Percentiles rank a stretch among this genome's conserved stretches.
phyloP scores from a whole-genome alignment of 2,113 vertebrate species.

The Addax nasomaculatus region DNA sequence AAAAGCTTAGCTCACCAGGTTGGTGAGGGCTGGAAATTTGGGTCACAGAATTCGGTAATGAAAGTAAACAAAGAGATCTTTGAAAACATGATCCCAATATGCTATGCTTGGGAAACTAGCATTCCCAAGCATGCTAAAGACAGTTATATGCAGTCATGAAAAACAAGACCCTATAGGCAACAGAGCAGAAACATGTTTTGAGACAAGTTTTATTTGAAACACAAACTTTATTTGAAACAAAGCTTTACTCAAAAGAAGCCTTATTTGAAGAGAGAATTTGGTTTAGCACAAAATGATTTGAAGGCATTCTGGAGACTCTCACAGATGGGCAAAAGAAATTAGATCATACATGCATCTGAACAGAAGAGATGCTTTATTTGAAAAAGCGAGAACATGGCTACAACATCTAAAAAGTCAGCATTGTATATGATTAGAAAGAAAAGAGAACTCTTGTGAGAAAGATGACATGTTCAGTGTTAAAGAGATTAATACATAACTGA shows the following conservation, averaged over 20 bases:
- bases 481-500: not conserved
- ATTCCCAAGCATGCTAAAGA: not conserved
- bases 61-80: not conserved
- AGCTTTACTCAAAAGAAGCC: not conserved
- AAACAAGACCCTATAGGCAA: not conserved
- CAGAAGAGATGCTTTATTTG: not conserved
- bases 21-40: not conserved
- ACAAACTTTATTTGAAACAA: not conserved
- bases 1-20: not conserved
- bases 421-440: not conserved
- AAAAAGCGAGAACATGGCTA: not conserved
- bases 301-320: not conserved
- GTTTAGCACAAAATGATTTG: not conserved
- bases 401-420: not conserved
- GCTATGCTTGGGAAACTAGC: not conserved
- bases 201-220: conserved; percentile 4
- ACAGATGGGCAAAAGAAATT: not conserved
- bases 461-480: not conserved
- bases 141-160: not conserved
- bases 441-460: not conserved
- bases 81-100: not conserved
- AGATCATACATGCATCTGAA: not conserved
- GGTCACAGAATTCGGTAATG: not conserved
- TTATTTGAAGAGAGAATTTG: not conserved
- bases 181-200: not conserved